A percentile compares a stretch with the other conserved stretches of the same genome.
phyloP scores from a whole-genome alignment of 2,113 vertebrate species.

The Cyanoramphus novaezelandiae region DNA sequence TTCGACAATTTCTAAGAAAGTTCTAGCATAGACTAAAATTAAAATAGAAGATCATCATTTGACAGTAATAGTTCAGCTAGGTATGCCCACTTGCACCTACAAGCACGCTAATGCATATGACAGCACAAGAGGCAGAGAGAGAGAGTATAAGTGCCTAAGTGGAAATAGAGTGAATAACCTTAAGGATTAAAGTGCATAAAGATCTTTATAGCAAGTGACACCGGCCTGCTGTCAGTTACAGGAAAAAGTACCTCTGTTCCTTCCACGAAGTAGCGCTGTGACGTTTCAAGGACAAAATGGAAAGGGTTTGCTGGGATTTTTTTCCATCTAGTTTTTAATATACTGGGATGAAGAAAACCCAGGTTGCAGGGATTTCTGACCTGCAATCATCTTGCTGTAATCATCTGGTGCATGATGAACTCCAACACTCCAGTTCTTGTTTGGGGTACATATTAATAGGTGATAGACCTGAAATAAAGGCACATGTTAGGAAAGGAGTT shows the following conservation, averaged over 20 bases:
- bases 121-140: background rate
- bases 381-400: background rate
- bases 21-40: background rate
- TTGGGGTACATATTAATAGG: background rate
- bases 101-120: background rate
- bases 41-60: background rate
- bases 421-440: background rate
- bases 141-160: background rate
- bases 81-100: background rate
- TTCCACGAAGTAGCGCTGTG: background rate
- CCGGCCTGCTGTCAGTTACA: background rate
- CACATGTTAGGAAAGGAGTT: background rate
- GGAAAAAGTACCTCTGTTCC: background rate
- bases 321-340: background rate
- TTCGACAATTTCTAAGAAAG: background rate
- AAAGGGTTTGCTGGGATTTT: background rate
- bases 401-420: background rate
- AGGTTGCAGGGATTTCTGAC: background rate
- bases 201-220: background rate
- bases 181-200: background rate
- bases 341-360: background rate
- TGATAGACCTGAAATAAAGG: background rate
- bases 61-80: background rate
- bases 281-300: background rate
- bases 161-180: constrained; percentile 1